Base-by-base conservation (phyloP, 1,140 invertebrate genomes). In the Lepidurus packardi region DNA sequence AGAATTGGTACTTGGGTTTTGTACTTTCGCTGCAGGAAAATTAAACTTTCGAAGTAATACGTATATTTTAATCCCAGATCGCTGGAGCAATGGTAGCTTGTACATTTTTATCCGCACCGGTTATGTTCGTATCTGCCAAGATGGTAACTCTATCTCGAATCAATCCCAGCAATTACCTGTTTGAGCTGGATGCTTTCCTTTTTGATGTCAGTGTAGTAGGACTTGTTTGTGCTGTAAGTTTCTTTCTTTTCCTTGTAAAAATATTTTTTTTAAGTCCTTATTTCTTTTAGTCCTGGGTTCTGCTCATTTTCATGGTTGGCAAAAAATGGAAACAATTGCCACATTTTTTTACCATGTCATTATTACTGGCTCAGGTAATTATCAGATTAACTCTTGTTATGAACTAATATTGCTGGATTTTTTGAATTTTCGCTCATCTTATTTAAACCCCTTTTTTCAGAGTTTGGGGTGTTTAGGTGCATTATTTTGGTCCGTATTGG, bases 101-200 rank as follows among this genome's bases (percentile, higher is more conserved):
- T 80, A 98, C 96, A 0, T 95, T 98, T 84, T 85, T 98, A 45
- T 96, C 95, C 11, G 96, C 94, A 1, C 96, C 96, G 0, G 86
- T 98, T 73, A 98, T 98, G 92, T 97, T 97, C 84, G 89, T 97
- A 47, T 97, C 96, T 0, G 95, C 95, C 7, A 95, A 95, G 87
- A 92, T 98, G 88, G 93, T 97, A 79, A 90, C 90, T 13, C 87
- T 95, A 34, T 91, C 90, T 76, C 90, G 84, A 45, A 83, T 91
- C 5, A 87, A 89, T 81, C 90, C 91, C 1, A 80, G 85, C 11
- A 89, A 92, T 83, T 93, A 93, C 85, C 86, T 93, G 7, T 87
- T 89, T 78, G 88, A 95, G 81, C 83, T 97, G n/a, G 89, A 91
- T 83, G 84, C 86, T 21, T 96, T 94, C 82, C 91, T 92, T 1